Base-by-base conservation (phyloP, 2,113 vertebrate species). In the Amblyopsis rosae region DNA sequence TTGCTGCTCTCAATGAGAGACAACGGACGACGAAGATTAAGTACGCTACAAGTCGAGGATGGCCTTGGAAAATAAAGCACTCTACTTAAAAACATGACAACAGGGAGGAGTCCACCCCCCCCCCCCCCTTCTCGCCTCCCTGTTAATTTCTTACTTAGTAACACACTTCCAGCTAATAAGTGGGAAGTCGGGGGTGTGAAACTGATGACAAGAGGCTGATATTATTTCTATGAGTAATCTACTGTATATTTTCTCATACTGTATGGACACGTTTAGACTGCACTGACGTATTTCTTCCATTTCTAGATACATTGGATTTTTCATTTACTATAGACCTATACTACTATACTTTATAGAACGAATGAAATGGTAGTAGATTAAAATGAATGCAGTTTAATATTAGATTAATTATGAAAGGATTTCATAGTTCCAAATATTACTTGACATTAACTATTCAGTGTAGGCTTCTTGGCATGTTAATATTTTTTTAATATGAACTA, bases 1-100 rank as follows among this genome's bases (percentile, higher is more conserved):
- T 76, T 12, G 12, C 46, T 70, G 19, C 57, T 17, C 51, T 10
- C 41, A 9, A 19, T 53, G 41, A 69, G 54, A 62, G 53, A 84
- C 83, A 83, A 79, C 74, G 75, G 67, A 68, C 61, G 3, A 56
- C 9, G 11, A 71, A 77, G 70, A 80, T 80, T 83, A 60, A 82
- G 70, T 9, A 19, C 51, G 33, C 7, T 26, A 59, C 60, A 74
- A 53, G 68, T 59, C 64, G 60, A 79, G 48, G 50, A 62, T 65
- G 13, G 26, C 67, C 56, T 62, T 54, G 65, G 33, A 75, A 69
- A 80, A 50, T 75, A 45, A 77, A 79, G 54, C 62, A 19, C 56
- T 59, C 11, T 13, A 16, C 51, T 54, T n/a, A n/a, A n/a, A 41
- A 41, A 8, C 6, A 3, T 8, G 35, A 41, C 35, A 6, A 41